phyloP scores from a whole-genome alignment of 2,797 vertebrate species.

The Linurgus olivaceus region DNA sequence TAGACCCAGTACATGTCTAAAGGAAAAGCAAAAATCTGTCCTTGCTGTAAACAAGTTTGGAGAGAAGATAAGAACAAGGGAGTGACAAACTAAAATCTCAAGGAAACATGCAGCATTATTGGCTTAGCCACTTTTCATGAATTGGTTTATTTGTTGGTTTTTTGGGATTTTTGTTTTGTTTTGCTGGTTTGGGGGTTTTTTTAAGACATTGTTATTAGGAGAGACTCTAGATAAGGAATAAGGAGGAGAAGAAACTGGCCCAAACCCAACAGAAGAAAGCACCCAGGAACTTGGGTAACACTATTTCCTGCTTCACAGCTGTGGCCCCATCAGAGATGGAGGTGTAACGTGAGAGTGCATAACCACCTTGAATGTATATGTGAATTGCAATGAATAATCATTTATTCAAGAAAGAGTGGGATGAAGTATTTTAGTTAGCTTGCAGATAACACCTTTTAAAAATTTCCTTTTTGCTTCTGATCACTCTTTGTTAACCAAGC shows the following conservation, averaged over 20 bases:
- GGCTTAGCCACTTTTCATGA: neutral
- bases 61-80: neutral
- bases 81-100: neutral
- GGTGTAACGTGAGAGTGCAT: neutral
- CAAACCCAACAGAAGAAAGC: neutral
- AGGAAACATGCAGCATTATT: neutral
- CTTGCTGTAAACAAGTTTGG: neutral
- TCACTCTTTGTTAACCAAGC: neutral
- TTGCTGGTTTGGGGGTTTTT: accelerated
- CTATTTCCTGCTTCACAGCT: neutral
- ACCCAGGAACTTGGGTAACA: neutral
- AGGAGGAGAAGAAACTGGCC: neutral
- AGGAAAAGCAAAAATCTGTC: neutral
- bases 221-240: neutral
- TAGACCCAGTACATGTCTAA: neutral
- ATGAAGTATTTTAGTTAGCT: neutral
- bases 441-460: neutral
- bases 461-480: neutral
- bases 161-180: accelerated
- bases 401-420: neutral
- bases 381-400: neutral
- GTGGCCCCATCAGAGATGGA: neutral
- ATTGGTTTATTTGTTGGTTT: neutral
- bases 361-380: neutral
- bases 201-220: neutral